A percentile compares a stretch with the other conserved stretches of the same genome.
These are phyloP conservation scores for Phania funesta DNA, from an alignment of 2,888 invertebrate species.

Conservation along the genomic window DNA sequence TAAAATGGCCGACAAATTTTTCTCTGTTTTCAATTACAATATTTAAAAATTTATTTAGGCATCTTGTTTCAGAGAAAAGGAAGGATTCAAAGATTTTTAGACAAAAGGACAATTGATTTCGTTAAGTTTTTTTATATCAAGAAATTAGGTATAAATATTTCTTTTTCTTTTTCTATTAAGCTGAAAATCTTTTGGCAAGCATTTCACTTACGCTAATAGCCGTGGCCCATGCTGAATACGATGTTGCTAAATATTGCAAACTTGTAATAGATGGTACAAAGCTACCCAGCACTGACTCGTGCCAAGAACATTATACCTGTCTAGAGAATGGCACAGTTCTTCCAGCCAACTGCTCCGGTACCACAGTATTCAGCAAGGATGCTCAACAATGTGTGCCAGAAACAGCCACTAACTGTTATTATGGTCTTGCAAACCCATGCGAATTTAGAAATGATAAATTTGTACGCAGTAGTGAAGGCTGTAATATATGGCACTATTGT, in stretches of 20 bases:
- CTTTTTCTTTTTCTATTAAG: constrained; percentile 34
- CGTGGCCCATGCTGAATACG: constrained; percentile 58
- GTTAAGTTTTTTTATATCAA: too few species aligned
- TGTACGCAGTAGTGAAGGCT: constrained; percentile 58
- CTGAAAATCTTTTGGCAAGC: constrained; percentile 50
- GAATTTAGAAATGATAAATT: constrained; percentile 22
- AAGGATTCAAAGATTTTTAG: background rate
- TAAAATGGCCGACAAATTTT: too few species aligned
- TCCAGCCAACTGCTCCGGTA: background rate
- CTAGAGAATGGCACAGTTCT: background rate
- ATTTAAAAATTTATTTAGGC: too few species aligned
- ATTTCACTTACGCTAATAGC: constrained; percentile 52
- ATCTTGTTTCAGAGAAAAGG: too few species aligned
- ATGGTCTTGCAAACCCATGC: constrained; percentile 60
- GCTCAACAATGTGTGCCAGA: constrained; percentile 61
- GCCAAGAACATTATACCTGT: constrained; percentile 68
- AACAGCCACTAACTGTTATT: constrained; percentile 56
- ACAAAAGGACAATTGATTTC: background rate
- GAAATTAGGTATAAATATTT: background rate
- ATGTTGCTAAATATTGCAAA: constrained; percentile 66
- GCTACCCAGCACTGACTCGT: constrained; percentile 67
- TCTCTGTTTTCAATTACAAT: too few species aligned
- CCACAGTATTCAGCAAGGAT: constrained; percentile 65
- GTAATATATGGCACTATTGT: constrained; percentile 69
- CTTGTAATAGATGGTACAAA: constrained; percentile 60